A percentile compares a stretch with the other conserved stretches of the same genome.
Conservation (phyloP, 2,888 invertebrate genomes). For the Anthoptus insignis region DNA sequence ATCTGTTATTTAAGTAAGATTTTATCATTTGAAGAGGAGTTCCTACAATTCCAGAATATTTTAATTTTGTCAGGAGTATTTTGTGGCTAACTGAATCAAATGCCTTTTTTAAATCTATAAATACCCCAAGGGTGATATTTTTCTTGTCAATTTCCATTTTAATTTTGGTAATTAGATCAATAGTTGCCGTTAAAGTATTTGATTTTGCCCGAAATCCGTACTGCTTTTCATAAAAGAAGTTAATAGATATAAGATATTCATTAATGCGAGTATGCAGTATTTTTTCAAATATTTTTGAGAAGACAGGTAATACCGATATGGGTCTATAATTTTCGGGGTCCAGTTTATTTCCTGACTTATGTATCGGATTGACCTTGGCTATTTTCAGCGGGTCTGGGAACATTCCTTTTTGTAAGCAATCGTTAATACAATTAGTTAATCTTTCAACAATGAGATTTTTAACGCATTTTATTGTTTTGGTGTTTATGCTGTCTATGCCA, state of each 20-base stretch:
- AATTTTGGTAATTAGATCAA: constrained; percentile 16
- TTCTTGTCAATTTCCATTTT: not conserved
- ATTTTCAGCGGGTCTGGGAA: constrained; percentile 12
- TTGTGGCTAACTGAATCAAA: too few relatives aligned
- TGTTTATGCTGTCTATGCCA: not conserved
- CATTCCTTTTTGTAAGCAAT: not conserved
- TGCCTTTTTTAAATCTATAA: too few relatives aligned
- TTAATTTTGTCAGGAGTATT: not conserved
- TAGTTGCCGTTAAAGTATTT: constrained; percentile 17
- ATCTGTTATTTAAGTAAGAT: constrained; percentile 23
- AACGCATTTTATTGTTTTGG: not conserved
- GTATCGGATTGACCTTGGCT: constrained; percentile 36
- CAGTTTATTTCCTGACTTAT: constrained; percentile 35
- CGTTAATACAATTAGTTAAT: not conserved
- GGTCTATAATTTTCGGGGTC: constrained; percentile 38
- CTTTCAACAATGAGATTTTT: not conserved
- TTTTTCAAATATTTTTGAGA: constrained; percentile 41
- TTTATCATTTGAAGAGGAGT: constrained; percentile 9
- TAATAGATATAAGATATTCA: not conserved
- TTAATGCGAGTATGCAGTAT: not conserved
- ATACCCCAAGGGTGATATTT: not conserved
- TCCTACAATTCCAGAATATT: constrained; percentile 4
- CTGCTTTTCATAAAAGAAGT: not conserved
- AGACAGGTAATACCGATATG: constrained; percentile 21
- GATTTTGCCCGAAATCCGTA: not conserved